Evolutionary conservation across 2,113 vertebrate species (phyloP).

Genomic region (Benitochromis conjunctus): DNA sequence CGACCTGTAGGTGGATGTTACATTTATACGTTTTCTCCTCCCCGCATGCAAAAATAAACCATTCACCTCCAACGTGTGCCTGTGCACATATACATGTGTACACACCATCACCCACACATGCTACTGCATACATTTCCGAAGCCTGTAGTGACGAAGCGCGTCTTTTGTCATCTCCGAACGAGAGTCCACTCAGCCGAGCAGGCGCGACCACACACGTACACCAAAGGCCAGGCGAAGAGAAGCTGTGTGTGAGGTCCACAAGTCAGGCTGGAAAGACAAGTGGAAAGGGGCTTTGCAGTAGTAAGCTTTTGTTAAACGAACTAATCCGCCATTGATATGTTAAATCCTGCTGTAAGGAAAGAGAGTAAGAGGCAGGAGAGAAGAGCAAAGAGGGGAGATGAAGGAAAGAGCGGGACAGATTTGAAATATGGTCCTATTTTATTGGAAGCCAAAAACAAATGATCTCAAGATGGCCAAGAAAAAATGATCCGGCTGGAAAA

Average conservation of each 20-base stretch:
- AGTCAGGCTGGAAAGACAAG: slow-evolving; percentile 65
- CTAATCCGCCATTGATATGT: slow-evolving; percentile 73
- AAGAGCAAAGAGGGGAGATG: background rate
- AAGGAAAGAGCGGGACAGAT: background rate
- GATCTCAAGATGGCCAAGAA: background rate
- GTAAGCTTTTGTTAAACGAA: slow-evolving; percentile 70
- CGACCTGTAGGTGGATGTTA: background rate
- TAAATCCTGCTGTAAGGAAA: slow-evolving; percentile 67
- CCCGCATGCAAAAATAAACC: background rate
- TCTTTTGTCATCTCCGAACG: slow-evolving; percentile 62
- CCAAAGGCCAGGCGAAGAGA: slow-evolving; percentile 43
- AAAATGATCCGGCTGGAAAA: background rate
- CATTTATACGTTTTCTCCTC: background rate
- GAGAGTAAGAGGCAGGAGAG: slow-evolving; percentile 12
- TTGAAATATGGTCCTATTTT: slow-evolving; percentile 29
- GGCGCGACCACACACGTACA: slow-evolving; percentile 65
- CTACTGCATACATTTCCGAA: slow-evolving; percentile 1
- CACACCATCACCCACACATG: slow-evolving; percentile 16
- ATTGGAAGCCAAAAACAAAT: slow-evolving; percentile 19
- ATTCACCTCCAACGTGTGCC: background rate
- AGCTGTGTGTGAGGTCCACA: slow-evolving; percentile 71
- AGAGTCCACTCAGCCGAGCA: slow-evolving; percentile 43
- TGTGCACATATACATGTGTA: background rate
- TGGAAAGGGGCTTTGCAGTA: slow-evolving; percentile 67
- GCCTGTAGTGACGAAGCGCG: slow-evolving; percentile 47